A percentile compares a stretch with the other conserved stretches of the same genome.
These are phyloP conservation scores for Pseudoips prasinana DNA, from an alignment of 2,888 invertebrate species.

Conservation along the genomic window DNA sequence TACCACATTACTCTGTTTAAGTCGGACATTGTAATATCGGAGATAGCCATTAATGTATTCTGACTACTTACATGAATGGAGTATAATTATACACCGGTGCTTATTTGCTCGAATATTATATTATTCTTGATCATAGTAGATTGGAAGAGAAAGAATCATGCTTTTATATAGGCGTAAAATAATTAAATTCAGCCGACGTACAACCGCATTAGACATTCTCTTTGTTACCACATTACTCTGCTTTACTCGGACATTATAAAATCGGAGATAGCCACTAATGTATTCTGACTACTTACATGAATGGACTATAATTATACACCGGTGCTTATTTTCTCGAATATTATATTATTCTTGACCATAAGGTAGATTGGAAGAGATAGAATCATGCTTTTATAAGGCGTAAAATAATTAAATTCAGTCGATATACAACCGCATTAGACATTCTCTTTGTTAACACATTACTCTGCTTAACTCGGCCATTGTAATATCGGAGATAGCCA, in stretches of 20 bases:
- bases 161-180: no score
- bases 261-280: slow-evolving; percentile 19
- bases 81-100: slow-evolving; percentile 4
- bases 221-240: slow-evolving; percentile 8
- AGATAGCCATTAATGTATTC: slow-evolving; percentile 18
- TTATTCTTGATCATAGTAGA: not conserved
- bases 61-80: slow-evolving; percentile 21
- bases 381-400: no score
- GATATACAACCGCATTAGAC: no score
- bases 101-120: not conserved
- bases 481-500: slow-evolving; percentile 20
- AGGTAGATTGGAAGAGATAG: no score
- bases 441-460: not conserved
- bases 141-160: no score
- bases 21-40: slow-evolving; percentile 22
- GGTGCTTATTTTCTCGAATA: not conserved
- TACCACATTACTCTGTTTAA: slow-evolving; percentile 10
- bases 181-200: no score
- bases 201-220: no score
- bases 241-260: slow-evolving; percentile 19
- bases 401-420: no score
- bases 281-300: slow-evolving; percentile 19
- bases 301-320: slow-evolving; percentile 10
- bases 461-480: slow-evolving; percentile 19
- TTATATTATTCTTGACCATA: not conserved